Base-by-base conservation (phyloP, 2,113 vertebrate species). In the Cichladusa arquata region DNA sequence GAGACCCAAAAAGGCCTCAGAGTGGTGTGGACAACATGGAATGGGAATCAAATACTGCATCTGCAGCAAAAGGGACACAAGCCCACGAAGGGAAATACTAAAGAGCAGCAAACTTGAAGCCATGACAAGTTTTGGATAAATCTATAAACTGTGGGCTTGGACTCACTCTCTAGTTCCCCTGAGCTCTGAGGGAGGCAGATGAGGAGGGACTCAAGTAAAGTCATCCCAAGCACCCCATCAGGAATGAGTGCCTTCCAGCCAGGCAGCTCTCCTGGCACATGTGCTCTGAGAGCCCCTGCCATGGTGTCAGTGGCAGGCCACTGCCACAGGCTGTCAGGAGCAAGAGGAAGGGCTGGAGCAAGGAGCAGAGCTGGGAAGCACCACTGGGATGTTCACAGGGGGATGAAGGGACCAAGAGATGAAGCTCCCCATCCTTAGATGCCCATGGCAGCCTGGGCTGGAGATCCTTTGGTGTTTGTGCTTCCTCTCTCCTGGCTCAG, bases 271-370 rank as follows among this genome's bases (percentile, higher is more conserved):
- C 80, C 57, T 48, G 66, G 8, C 47, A 53, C 26, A 48, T 0
- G 40, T 23, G 51, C 57, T 81, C 26, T 18, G 70, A 56, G 38
- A 3, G 6, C 54, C 65, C 44, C 78, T 45, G 58, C 48, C 62
- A 50, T 0, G 1, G 1, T 20, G 53, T 22, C 4, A 15, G 38
- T 11, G 16, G 36, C 26, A n/a, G 38, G 47, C 73, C 65, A 3
- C 42, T 47, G 74, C n/a, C 74, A 54, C 65, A 56, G 48, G 48
- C 74, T 72, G 2, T 1, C 40, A 61, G 34, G 23, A 57, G 61
- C 36, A 62, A 51, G 50, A 47, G 70, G 10, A 72, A 65, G 65
- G 34, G 56, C 31, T 19, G 65, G 31, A 85, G 50, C 31, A 58
- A 70, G 25, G 38, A 29, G 11, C 19, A 29, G 56, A 71, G 51